A percentile compares a stretch with the other conserved stretches of the same genome.
Evolutionary conservation across 2,797 vertebrate species (phyloP).

Genomic region (Gouania willdenowi): DNA sequence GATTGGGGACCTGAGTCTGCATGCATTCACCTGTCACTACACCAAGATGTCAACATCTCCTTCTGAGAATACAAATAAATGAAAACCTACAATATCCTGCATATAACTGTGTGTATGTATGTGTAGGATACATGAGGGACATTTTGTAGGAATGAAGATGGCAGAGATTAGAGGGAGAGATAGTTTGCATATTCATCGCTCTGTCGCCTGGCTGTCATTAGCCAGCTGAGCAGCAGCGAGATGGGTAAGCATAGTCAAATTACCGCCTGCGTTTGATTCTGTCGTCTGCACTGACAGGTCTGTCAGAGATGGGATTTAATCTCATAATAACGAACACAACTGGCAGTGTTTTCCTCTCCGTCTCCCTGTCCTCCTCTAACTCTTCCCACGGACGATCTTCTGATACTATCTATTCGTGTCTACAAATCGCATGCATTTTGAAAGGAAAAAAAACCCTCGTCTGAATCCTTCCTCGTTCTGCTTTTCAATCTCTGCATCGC

Average conservation of each 20-base stretch:
- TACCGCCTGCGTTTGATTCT: slow-evolving; percentile 72
- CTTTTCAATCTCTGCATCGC: slow-evolving; percentile 23
- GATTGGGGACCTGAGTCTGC: slow-evolving; percentile 21
- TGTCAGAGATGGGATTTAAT: slow-evolving; percentile 81
- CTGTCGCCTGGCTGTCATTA: slow-evolving; percentile 74
- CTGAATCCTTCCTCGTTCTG: slow-evolving; percentile 40
- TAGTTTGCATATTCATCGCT: slow-evolving; percentile 77
- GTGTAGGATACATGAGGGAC: neutral
- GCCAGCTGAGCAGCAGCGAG: slow-evolving; percentile 69
- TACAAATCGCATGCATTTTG: slow-evolving; percentile 74
- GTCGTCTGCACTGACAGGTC: slow-evolving; percentile 74
- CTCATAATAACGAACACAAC: slow-evolving; percentile 76
- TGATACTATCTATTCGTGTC: slow-evolving; percentile 75
- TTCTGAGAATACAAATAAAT: slow-evolving; percentile 37
- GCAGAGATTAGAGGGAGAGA: slow-evolving; percentile 49
- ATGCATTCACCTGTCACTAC: slow-evolving; percentile 33
- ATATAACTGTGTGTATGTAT: slow-evolving; percentile 15
- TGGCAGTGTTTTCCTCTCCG: slow-evolving; percentile 23
- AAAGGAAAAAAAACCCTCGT: slow-evolving; percentile 57
- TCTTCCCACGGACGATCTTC: slow-evolving; percentile 39
- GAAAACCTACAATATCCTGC: slow-evolving; percentile 16
- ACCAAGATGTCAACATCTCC: slow-evolving; percentile 21
- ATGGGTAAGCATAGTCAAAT: slow-evolving; percentile 81
- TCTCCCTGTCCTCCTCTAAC: slow-evolving; percentile 17
- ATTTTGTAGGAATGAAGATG: slow-evolving; percentile 24